Base-by-base conservation (phyloP, 2,797 vertebrate genomes). In the Amniataba percoides region DNA sequence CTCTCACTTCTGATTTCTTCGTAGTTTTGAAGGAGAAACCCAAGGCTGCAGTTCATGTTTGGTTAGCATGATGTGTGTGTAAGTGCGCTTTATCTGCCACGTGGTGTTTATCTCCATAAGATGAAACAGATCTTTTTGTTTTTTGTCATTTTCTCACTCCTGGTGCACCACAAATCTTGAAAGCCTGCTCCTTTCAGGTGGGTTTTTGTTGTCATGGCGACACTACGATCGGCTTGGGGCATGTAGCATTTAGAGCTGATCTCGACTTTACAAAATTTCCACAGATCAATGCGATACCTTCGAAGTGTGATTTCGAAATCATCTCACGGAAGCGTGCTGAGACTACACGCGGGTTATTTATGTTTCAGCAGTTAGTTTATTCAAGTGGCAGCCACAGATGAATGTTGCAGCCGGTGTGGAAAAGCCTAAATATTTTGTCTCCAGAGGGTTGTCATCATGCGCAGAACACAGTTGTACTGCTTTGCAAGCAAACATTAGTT, bases 1-100 rank as follows among this genome's bases (percentile, higher is more conserved):
- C 60, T 45, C 27, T 55, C 34, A 40, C 48, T 42, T 31, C 14
- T 7, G 39, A 66, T 68, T 48, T 25, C 65, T 71, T 48, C 31
- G 61, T 71, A 36, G 63, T 23, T 60, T 5, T 66, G 16, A 48
- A 18, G 34, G 39, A 31, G 8, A 67, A 63, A 56, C 18, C 55
- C 21, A 25, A 23, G 15, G 49, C 51, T n/a, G 12, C 15, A 1
- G 15, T 63, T 15, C 13, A 5, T 81, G 45, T 78, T 71, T 77
- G 61, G 73, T 80, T 77, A 68, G 45, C 40, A 15, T 66, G 48
- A 12, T 14, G 21, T 46, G 65, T 13, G 55, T 45, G 66, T 77
- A 67, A 69, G 70, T 72, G 65, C 61, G 81, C 61, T 65, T 42
- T 40, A 31, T 70, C 51, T 65, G 27, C 71, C 53, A 78, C 77